Evolutionary conservation across 2,888 invertebrate genomes (phyloP).

Genomic region (Miltochrista miniata): DNA sequence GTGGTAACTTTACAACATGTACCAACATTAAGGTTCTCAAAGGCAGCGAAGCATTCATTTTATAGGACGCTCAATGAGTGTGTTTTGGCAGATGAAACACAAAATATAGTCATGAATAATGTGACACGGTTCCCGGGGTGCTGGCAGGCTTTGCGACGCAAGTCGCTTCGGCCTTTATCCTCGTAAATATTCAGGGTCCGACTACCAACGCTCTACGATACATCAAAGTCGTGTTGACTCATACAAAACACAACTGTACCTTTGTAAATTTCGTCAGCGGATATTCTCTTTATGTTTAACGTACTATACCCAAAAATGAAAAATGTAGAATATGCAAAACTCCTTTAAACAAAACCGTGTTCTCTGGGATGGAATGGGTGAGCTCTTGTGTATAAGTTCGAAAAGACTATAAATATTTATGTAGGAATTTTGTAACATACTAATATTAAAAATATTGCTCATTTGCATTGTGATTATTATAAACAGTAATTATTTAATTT

Average conservation of each 20-base stretch:
- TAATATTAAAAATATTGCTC: no score
- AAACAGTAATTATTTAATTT: no score
- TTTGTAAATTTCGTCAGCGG: slow-evolving; percentile 44
- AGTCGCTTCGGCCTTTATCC: slow-evolving; percentile 40
- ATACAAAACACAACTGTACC: slow-evolving; percentile 47
- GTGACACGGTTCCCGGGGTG: slow-evolving; percentile 52
- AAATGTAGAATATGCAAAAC: slow-evolving; percentile 45
- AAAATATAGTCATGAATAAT: slow-evolving; percentile 69
- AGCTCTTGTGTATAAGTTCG: no score
- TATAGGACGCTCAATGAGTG: slow-evolving; percentile 35
- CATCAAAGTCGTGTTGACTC: slow-evolving; percentile 68
- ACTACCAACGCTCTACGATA: slow-evolving; percentile 61
- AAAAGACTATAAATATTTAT: no score
- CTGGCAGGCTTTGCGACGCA: slow-evolving; percentile 23
- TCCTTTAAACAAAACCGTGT: slow-evolving; percentile 50
- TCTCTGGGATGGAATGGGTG: no score
- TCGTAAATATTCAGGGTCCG: slow-evolving; percentile 76
- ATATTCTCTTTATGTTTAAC: slow-evolving; percentile 45
- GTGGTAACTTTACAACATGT: no score
- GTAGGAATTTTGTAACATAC: no score
- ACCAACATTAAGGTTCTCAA: slow-evolving; percentile 3
- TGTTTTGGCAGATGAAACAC: slow-evolving; percentile 54
- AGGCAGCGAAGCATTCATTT: slow-evolving; percentile 25
- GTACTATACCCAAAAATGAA: slow-evolving; percentile 37
- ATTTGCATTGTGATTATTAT: no score